Evolutionary conservation across 1,140 invertebrate genomes (phyloP).

Genomic region (Dufourea novaeangliae): DNA sequence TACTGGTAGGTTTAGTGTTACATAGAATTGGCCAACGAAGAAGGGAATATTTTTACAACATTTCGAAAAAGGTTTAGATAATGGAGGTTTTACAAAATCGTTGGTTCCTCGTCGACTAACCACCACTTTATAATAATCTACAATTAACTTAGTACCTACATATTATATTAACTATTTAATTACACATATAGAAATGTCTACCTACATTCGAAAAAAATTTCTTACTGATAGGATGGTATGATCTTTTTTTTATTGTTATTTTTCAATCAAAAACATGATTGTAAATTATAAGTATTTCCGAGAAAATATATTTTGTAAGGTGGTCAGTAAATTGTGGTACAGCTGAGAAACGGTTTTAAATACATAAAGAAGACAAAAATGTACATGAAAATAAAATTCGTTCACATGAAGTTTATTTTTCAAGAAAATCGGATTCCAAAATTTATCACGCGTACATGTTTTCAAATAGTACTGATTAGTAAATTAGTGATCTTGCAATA

Average conservation of each 20-base stretch:
- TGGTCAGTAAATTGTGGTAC: too few relatives aligned
- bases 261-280: background rate
- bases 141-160: constrained; percentile 6
- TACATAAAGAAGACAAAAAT: too few relatives aligned
- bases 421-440: too few relatives aligned
- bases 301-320: too few relatives aligned
- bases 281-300: background rate
- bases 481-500: too few relatives aligned
- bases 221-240: constrained; percentile 3
- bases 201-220: constrained; percentile 7
- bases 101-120: background rate
- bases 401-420: too few relatives aligned
- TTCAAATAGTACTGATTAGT: too few relatives aligned
- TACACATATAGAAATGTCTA: constrained; percentile 7
- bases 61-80: background rate
- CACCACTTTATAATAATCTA: constrained; percentile 4
- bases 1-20: too few relatives aligned
- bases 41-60: constrained; percentile 4
- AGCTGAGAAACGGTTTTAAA: too few relatives aligned
- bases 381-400: too few relatives aligned
- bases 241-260: background rate
- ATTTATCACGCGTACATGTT: too few relatives aligned
- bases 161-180: constrained; percentile 5
- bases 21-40: too few relatives aligned
- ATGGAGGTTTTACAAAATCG: constrained; percentile 1